phyloP scores from a whole-genome alignment of 2,113 vertebrate genomes.

The Lonchura striata region DNA sequence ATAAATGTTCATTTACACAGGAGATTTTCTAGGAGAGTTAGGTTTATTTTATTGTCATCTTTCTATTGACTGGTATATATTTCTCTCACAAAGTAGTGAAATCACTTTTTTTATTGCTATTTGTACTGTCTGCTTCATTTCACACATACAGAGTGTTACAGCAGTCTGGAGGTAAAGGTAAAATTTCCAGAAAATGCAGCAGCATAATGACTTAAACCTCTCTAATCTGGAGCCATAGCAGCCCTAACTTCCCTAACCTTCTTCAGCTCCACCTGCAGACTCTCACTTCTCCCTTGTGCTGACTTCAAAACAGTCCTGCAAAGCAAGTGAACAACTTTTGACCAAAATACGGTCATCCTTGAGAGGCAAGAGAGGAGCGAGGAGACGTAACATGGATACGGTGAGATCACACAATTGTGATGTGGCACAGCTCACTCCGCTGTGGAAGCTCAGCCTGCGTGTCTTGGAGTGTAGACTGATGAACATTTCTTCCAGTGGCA shows the following conservation, averaged over 20 bases:
- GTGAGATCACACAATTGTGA: accelerated
- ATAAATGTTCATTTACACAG: background rate
- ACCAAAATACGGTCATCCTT: background rate
- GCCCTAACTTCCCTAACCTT: background rate
- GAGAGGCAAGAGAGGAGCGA: background rate
- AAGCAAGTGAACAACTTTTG: background rate
- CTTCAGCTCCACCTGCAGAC: background rate
- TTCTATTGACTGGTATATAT: background rate
- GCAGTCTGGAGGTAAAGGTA: background rate
- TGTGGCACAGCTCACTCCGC: background rate
- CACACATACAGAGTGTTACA: background rate
- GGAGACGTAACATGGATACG: background rate
- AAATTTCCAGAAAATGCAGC: background rate
- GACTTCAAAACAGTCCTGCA: background rate
- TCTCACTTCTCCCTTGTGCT: background rate
- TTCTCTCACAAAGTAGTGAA: background rate
- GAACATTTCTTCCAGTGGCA: background rate
- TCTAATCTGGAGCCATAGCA: background rate
- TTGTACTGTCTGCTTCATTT: background rate
- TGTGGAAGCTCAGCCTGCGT: background rate
- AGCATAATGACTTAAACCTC: background rate
- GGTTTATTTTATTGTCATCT: background rate
- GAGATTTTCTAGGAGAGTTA: background rate
- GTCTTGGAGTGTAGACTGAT: accelerated
- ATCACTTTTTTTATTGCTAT: background rate